Conservation (phyloP, 1,140 invertebrate species). For the Diorhabda elongata region DNA sequence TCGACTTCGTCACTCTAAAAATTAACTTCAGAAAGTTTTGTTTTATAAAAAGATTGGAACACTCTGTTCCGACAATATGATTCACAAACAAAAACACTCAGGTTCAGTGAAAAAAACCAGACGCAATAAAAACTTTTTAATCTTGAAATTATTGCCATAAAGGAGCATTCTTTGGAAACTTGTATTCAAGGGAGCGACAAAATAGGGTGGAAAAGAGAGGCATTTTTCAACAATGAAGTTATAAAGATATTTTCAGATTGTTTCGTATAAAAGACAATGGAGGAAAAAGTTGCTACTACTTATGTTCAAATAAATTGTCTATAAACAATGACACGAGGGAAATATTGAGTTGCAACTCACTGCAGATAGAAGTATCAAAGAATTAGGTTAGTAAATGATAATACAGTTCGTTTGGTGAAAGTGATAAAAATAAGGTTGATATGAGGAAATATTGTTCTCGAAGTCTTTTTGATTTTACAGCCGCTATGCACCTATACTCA, state of each 20-base stretch:
- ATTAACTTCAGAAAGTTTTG: background rate
- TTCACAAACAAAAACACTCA: background rate
- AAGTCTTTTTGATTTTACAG: too few species aligned
- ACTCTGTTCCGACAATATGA: background rate
- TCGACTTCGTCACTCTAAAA: slow-evolving; percentile 1
- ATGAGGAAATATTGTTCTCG: too few species aligned
- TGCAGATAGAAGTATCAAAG: too few species aligned
- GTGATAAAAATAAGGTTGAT: too few species aligned
- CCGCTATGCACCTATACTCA: too few species aligned
- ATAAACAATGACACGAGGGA: too few species aligned
- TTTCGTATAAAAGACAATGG: background rate
- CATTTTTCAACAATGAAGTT: background rate
- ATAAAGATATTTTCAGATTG: slow-evolving; percentile 3
- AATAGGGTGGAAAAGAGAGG: background rate
- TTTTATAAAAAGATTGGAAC: slow-evolving; percentile 2
- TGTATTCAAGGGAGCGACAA: slow-evolving; percentile 1
- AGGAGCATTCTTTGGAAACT: background rate
- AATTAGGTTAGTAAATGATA: too few species aligned
- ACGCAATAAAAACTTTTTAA: slow-evolving; percentile 3
- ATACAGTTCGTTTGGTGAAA: too few species aligned
- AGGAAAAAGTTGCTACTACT: too few species aligned
- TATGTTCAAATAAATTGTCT: too few species aligned
- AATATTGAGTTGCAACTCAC: too few species aligned
- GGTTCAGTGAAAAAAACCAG: background rate
- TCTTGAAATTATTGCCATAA: background rate